phyloP scores from a whole-genome alignment of 2,888 invertebrate species.

The Salpingus planirostris region DNA sequence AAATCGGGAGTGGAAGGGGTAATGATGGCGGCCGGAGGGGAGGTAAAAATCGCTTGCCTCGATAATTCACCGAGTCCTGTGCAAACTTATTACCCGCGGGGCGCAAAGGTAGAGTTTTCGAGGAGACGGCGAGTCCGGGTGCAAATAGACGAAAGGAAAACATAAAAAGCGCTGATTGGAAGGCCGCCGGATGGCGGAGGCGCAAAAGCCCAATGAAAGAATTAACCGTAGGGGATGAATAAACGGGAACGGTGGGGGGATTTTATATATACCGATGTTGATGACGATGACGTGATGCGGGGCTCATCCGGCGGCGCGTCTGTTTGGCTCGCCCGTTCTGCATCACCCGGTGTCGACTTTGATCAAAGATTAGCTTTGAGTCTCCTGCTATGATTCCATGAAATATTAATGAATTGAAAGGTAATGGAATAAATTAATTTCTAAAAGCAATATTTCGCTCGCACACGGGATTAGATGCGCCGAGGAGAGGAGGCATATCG shows the following conservation, averaged over 20 bases:
- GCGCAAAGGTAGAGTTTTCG: too few relatives aligned
- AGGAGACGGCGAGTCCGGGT: too few relatives aligned
- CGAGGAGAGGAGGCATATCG: too few relatives aligned
- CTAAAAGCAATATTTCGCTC: conserved; percentile 45
- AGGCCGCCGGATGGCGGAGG: conserved; percentile 18
- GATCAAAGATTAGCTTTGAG: conserved; percentile 41
- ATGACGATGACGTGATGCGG: too few relatives aligned
- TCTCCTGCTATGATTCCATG: conserved; percentile 42
- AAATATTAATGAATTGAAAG: conserved; percentile 48
- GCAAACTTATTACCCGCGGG: conserved; percentile 13
- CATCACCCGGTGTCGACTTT: conserved; percentile 37
- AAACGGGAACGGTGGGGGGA: too few relatives aligned
- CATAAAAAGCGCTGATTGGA: conserved; percentile 26
- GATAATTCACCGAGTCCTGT: conserved; percentile 7
- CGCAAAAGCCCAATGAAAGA: conserved; percentile 31
- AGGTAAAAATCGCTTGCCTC: too few relatives aligned
- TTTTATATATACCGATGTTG: too few relatives aligned
- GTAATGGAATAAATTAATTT: conserved; percentile 49
- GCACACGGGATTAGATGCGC: conserved; percentile 34
- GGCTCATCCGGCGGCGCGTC: too few relatives aligned
- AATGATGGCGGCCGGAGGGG: too few relatives aligned
- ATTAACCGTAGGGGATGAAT: too few relatives aligned
- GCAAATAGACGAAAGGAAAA: conserved; percentile 24
- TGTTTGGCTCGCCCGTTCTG: too few relatives aligned
- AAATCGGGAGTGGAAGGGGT: too few relatives aligned